A percentile compares a stretch with the other conserved stretches of the same genome.
Evolutionary conservation across 2,797 vertebrate genomes (phyloP).

Genomic region (Craterocephalus amniculus): DNA sequence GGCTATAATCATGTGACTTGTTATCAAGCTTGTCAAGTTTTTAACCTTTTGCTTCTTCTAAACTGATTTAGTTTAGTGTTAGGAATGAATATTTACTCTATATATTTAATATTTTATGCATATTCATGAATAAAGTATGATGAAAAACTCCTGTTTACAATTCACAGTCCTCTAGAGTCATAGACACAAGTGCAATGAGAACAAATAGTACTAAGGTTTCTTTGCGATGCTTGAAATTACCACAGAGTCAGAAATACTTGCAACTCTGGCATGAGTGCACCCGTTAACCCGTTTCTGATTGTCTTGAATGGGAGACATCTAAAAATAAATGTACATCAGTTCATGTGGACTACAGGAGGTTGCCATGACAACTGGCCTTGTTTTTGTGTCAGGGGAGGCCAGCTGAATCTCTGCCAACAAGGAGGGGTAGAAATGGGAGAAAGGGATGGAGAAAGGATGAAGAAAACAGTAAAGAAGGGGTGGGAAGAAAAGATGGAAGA

Average conservation of each 20-base stretch:
- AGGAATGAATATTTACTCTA: neutral
- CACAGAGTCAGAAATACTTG: conserved; percentile 42
- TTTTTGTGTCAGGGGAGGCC: conserved; percentile 79
- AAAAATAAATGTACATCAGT: conserved; percentile 81
- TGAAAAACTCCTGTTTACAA: conserved; percentile 21
- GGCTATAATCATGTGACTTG: neutral
- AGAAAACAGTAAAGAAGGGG: conserved; percentile 3
- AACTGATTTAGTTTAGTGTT: neutral
- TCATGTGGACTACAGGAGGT: conserved; percentile 76
- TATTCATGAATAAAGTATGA: conserved; percentile 14
- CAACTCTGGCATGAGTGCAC: conserved; percentile 48
- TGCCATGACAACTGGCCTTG: conserved; percentile 82
- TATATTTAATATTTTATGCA: conserved; percentile 5
- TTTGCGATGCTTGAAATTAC: conserved; percentile 12
- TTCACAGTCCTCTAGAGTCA: conserved; percentile 11
- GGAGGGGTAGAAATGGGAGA: conserved; percentile 18
- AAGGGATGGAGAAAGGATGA: conserved; percentile 16
- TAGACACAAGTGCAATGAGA: neutral
- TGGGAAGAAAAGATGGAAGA: neutral
- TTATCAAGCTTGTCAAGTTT: neutral
- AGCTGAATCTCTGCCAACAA: conserved; percentile 70
- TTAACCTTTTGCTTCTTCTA: neutral
- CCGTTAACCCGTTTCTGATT: conserved; percentile 72
- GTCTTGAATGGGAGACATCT: conserved; percentile 73
- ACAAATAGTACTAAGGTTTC: neutral